Conservation (phyloP, 2,797 vertebrate genomes). For the Apogon talboti region DNA sequence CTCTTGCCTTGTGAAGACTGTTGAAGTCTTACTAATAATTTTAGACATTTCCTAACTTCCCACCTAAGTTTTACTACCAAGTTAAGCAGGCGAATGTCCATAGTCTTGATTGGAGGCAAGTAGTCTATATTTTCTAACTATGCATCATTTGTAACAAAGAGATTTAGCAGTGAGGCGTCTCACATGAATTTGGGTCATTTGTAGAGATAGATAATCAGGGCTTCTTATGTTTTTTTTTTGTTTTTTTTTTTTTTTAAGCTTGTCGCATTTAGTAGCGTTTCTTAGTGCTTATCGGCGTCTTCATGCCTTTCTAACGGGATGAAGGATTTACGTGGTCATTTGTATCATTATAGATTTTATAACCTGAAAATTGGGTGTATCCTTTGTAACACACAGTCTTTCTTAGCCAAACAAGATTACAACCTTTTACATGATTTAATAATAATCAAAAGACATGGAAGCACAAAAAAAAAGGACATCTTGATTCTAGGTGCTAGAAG, state of each 20-base stretch:
- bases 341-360: constrained; percentile 80
- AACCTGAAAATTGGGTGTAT: constrained; percentile 74
- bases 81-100: constrained; percentile 73
- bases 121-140: constrained; percentile 84
- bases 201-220: constrained; percentile 74
- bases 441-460: constrained; percentile 74
- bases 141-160: constrained; percentile 85
- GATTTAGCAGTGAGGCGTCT: constrained; percentile 80
- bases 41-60: constrained; percentile 67
- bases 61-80: constrained; percentile 62
- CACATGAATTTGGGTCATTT: constrained; percentile 75
- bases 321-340: constrained; percentile 72
- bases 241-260: constrained; percentile 52
- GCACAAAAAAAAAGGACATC: constrained; percentile 78
- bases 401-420: constrained; percentile 86
- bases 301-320: constrained; percentile 77
- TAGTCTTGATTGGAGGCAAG: constrained; percentile 70
- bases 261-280: constrained; percentile 78
- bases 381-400: constrained; percentile 77
- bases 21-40: constrained; percentile 72
- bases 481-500: constrained; percentile 82
- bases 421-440: constrained; percentile 75
- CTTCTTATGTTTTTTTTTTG: constrained; percentile 42
- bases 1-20: constrained; percentile 80
- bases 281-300: constrained; percentile 75